Evolutionary conservation across 2,797 vertebrate species (phyloP).

Genomic region (Crocidura indochinensis): DNA sequence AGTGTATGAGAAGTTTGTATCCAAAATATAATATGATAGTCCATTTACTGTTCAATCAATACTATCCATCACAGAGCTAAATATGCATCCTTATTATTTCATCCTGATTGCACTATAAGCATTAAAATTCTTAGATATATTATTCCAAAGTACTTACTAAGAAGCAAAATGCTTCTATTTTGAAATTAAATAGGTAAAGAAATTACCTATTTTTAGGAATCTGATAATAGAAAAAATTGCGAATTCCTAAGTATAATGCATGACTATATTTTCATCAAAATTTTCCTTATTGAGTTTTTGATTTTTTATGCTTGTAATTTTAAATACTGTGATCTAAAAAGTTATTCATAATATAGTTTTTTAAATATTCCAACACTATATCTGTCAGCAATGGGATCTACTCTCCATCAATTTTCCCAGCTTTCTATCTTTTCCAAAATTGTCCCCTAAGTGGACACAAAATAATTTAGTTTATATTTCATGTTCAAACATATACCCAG

Average conservation of each 20-base stretch:
- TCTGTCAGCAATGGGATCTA: too few relatives aligned
- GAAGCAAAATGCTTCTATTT: constrained; percentile 20
- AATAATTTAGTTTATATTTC: too few relatives aligned
- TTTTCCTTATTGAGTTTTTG: too few relatives aligned
- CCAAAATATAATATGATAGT: constrained; percentile 55
- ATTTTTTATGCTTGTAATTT: too few relatives aligned
- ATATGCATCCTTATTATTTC: constrained; percentile 70
- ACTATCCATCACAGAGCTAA: constrained; percentile 58
- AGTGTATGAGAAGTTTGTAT: constrained; percentile 9
- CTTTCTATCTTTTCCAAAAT: too few relatives aligned
- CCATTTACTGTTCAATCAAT: constrained; percentile 75
- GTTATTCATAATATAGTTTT: too few relatives aligned
- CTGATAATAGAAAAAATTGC: constrained; percentile 44
- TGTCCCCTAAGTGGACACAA: too few relatives aligned
- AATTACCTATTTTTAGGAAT: constrained; percentile 21
- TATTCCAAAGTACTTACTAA: constrained; percentile 53
- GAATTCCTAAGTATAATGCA: constrained; percentile 4
- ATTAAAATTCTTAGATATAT: constrained; percentile 35
- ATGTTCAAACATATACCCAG: too few relatives aligned
- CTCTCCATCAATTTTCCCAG: too few relatives aligned
- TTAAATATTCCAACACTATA: too few relatives aligned
- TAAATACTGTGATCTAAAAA: too few relatives aligned
- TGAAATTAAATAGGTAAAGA: background rate
- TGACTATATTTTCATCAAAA: background rate
- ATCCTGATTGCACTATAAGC: constrained; percentile 63